Conservation (phyloP, 2,888 invertebrate species). For the Tipula confusa region DNA sequence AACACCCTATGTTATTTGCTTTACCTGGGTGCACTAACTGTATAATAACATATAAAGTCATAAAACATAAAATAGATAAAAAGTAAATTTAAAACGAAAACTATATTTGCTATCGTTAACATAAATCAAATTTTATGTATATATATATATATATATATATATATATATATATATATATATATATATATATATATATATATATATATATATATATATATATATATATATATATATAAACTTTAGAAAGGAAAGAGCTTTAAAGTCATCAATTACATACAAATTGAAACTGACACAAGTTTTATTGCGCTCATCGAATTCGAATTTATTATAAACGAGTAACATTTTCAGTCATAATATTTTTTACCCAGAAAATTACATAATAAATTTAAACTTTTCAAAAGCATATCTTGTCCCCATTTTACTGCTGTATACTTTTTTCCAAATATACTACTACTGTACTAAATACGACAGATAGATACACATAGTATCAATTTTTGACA, state of each 20-base stretch:
- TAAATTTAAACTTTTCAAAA: background rate
- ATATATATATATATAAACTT: no score
- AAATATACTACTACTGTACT: no score
- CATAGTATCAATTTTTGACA: background rate
- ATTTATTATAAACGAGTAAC: background rate
- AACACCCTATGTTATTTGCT: no score
- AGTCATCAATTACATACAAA: constrained; percentile 15
- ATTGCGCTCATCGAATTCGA: background rate
- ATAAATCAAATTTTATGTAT: background rate
- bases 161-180: no score
- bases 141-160: background rate
- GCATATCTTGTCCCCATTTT: no score
- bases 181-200: no score
- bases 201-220: no score
- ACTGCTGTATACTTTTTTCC: no score
- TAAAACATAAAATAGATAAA: constrained; percentile 9
- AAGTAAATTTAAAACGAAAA: background rate
- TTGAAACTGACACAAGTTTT: background rate
- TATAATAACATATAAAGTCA: background rate
- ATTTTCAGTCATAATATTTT: background rate
- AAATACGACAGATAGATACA: no score
- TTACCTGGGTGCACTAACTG: no score
- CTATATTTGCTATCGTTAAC: background rate
- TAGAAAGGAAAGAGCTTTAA: background rate
- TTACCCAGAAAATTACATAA: background rate